A percentile compares a stretch with the other conserved stretches of the same genome.
phyloP scores from a whole-genome alignment of 2,113 vertebrate genomes.

The Urocynchramus pylzowi region DNA sequence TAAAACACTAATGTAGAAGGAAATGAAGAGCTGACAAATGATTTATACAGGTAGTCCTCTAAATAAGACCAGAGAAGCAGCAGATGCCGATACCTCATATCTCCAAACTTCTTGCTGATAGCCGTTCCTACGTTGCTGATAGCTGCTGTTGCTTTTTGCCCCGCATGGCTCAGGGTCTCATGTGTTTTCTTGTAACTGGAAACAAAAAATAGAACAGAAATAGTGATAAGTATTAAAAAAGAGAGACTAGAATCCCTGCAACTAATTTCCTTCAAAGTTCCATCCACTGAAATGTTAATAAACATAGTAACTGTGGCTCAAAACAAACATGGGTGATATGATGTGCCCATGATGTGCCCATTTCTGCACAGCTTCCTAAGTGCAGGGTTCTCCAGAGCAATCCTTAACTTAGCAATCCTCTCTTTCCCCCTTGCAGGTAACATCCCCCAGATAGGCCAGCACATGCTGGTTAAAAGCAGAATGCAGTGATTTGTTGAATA shows the following conservation, averaged over 20 bases:
- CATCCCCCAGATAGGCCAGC: background rate
- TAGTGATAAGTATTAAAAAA: background rate
- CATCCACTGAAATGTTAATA: background rate
- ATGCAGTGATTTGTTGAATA: background rate
- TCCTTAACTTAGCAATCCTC: background rate
- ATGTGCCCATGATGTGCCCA: too few relatives aligned
- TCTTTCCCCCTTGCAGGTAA: background rate
- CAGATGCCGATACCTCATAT: slow-evolving; percentile 85
- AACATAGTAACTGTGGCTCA: background rate
- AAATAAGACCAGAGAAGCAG: background rate
- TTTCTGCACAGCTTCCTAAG: background rate
- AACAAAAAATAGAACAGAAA: slow-evolving; percentile 20
- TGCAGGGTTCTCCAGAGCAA: background rate
- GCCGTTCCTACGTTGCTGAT: slow-evolving; percentile 89
- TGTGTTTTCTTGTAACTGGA: slow-evolving; percentile 94
- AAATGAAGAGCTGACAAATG: background rate
- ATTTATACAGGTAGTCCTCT: background rate
- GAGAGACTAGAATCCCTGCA: background rate
- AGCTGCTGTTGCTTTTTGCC: slow-evolving; percentile 90
- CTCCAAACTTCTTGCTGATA: slow-evolving; percentile 92
- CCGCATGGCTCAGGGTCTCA: slow-evolving; percentile 89
- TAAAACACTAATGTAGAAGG: background rate
- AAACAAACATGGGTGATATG: background rate
- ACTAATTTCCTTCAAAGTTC: background rate
- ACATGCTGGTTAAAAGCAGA: background rate